Percentiles rank a stretch among this genome's conserved stretches.
Evolutionary conservation across 2,113 vertebrate species (phyloP).

Genomic region (Lagenorhynchus albirostris): DNA sequence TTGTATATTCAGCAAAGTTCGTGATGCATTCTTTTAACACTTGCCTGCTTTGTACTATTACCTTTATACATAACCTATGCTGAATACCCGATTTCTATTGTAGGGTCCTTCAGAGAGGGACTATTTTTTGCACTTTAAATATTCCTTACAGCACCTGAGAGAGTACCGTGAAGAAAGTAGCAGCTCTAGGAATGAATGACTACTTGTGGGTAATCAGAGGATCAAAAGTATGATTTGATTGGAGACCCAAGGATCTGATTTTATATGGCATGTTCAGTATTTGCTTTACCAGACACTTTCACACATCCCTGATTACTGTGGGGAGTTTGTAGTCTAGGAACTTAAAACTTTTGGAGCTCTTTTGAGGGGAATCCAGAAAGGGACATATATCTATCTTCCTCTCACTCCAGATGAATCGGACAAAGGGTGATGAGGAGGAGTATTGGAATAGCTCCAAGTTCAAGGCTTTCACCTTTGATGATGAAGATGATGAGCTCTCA

Average conservation of each 20-base stretch:
- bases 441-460: slow-evolving; percentile 97
- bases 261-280: background rate
- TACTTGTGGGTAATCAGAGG: background rate
- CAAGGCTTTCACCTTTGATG: slow-evolving; percentile 95
- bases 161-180: background rate
- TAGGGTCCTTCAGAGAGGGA: background rate
- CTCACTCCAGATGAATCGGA: slow-evolving; percentile 88
- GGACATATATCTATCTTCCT: background rate
- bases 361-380: background rate
- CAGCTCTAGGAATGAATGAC: background rate
- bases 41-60: background rate
- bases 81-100: background rate
- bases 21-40: background rate
- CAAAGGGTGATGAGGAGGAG: slow-evolving; percentile 93
- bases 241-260: background rate
- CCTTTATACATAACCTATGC: background rate
- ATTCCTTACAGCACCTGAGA: background rate
- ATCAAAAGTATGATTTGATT: background rate
- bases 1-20: background rate
- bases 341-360: background rate
- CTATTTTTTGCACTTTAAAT: background rate
- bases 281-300: background rate
- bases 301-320: background rate
- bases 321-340: background rate
- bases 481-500: slow-evolving; percentile 93